These are phyloP conservation scores for Ovibos moschatus DNA, from an alignment of 2,113 vertebrate genomes.

Conservation along the genomic window DNA sequence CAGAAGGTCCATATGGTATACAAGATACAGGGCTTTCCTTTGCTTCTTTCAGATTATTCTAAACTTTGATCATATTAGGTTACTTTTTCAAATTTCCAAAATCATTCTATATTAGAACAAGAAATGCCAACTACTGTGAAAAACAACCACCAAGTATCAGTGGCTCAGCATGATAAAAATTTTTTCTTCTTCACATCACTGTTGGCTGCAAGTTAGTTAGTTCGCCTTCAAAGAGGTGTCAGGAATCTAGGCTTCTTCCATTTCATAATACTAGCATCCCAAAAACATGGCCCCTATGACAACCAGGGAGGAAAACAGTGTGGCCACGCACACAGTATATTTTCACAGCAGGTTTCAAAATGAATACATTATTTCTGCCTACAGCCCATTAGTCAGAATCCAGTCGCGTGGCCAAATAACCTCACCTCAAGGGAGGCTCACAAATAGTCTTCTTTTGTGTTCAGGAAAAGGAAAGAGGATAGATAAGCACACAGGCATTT, in stretches of 20 bases:
- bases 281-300: neutral
- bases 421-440: neutral
- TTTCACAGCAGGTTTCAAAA: neutral
- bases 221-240: neutral
- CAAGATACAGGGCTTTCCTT: neutral
- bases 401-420: neutral
- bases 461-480: neutral
- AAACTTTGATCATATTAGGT: neutral
- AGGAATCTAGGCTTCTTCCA: neutral
- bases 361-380: neutral
- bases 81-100: neutral
- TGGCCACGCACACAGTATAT: neutral
- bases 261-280: neutral
- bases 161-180: neutral
- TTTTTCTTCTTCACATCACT: neutral
- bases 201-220: neutral
- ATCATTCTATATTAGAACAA: neutral
- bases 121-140: neutral
- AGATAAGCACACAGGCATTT: neutral
- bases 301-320: neutral
- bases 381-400: neutral
- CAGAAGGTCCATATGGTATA: neutral
- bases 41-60: neutral
- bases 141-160: neutral
- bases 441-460: neutral